These are phyloP conservation scores for Gasteruption jaculator DNA, from an alignment of 2,888 invertebrate species.

Conservation along the genomic window DNA sequence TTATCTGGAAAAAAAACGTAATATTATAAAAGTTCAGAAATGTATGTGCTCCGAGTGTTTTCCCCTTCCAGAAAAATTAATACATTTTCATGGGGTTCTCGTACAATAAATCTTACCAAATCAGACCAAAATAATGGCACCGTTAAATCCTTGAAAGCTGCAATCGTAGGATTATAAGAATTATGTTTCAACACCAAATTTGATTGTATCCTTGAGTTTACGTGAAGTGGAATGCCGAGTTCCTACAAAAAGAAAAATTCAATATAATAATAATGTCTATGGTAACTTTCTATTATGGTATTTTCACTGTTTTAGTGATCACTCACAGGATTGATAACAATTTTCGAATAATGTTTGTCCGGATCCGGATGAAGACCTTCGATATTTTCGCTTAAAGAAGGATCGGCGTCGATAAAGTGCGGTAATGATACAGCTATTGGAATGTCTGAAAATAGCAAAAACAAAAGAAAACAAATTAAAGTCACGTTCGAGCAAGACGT, in stretches of 20 bases:
- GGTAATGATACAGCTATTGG: conserved; percentile 50
- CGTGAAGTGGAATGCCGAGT: conserved; percentile 63
- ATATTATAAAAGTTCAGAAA: conserved; percentile 3
- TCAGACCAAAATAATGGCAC: conserved; percentile 72
- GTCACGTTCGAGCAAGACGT: no score
- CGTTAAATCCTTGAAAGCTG: conserved; percentile 60
- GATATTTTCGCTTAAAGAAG: conserved; percentile 39
- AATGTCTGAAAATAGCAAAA: conserved; percentile 38
- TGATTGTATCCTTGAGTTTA: conserved; percentile 66
- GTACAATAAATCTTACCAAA: conserved; percentile 56
- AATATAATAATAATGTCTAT: background rate
- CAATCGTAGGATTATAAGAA: conserved; percentile 59
- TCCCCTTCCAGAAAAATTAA: background rate
- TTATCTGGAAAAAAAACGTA: conserved; percentile 27
- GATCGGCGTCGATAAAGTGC: conserved; percentile 49
- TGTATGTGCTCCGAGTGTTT: background rate
- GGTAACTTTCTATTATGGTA: no score
- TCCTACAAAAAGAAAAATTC: conserved; percentile 48
- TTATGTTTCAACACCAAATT: conserved; percentile 67
- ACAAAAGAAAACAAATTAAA: no score
- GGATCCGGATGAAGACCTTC: conserved; percentile 46
- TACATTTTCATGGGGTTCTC: background rate
- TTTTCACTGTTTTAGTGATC: no score
- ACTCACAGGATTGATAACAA: conserved; percentile 47
- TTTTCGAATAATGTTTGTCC: conserved; percentile 38